Conservation (phyloP, 2,797 vertebrate species). For the Selene dorsalis region DNA sequence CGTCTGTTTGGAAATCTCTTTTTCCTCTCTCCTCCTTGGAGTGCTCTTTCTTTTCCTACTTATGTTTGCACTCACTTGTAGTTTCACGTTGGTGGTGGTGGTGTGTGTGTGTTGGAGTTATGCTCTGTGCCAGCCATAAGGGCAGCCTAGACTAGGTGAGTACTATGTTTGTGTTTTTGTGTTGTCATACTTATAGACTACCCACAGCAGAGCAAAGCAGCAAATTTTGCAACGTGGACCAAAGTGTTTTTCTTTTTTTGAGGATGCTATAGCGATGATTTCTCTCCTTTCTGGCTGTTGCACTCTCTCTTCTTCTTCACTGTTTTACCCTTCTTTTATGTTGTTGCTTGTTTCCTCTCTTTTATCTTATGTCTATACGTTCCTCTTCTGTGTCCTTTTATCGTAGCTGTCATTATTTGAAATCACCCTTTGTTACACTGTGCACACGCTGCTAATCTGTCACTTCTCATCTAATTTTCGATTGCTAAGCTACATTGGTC, state of each 20-base stretch:
- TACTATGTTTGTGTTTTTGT: constrained; percentile 65
- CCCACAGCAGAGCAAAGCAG: constrained; percentile 31
- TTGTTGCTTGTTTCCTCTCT: not conserved
- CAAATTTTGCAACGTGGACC: constrained; percentile 10
- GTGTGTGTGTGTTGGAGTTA: constrained; percentile 73
- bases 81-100: constrained; percentile 60
- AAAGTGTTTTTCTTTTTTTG: not conserved
- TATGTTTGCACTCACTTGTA: constrained; percentile 63
- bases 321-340: constrained; percentile 4
- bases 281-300: not conserved
- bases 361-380: not conserved
- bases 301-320: not conserved
- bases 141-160: constrained; percentile 83
- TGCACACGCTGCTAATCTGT: constrained; percentile 40
- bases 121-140: constrained; percentile 76
- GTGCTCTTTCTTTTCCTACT: constrained; percentile 55
- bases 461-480: constrained; percentile 48
- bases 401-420: constrained; percentile 37
- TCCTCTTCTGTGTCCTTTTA: not conserved
- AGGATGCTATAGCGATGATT: constrained; percentile 3
- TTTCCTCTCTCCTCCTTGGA: constrained; percentile 50
- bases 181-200: constrained; percentile 41
- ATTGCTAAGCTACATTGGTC: constrained; percentile 48
- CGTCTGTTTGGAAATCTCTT: constrained; percentile 59
- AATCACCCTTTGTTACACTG: constrained; percentile 23